These are phyloP conservation scores for Xylophagus ater DNA, from an alignment of 2,888 invertebrate genomes.

Conservation along the genomic window DNA sequence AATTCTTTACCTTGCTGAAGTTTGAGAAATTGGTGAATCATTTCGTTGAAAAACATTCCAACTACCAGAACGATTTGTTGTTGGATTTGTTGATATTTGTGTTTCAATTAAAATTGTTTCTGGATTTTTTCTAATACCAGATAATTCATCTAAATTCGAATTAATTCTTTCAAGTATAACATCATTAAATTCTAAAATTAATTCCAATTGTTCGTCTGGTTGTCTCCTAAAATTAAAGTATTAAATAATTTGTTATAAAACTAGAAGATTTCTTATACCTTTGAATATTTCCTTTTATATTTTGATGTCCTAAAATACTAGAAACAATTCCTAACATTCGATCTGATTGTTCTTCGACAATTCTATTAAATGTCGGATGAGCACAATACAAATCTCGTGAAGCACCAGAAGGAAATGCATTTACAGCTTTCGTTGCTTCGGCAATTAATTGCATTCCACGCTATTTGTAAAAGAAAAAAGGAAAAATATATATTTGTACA, in stretches of 20 bases:
- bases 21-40: conserved; percentile 11
- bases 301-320: conserved; percentile 44
- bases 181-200: conserved; percentile 74
- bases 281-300: conserved; percentile 46
- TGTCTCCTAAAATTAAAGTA: conserved; percentile 34
- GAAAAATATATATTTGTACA: background rate
- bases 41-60: conserved; percentile 44
- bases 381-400: conserved; percentile 65
- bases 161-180: conserved; percentile 69
- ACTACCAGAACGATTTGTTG: conserved; percentile 38
- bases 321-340: conserved; percentile 51
- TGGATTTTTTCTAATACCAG: conserved; percentile 46
- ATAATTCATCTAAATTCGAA: conserved; percentile 56
- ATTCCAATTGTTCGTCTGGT: conserved; percentile 59
- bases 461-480: conserved; percentile 41
- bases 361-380: conserved; percentile 59
- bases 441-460: conserved; percentile 53
- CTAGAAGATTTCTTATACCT: conserved; percentile 23
- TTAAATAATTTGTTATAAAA: background rate
- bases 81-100: background rate
- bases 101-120: conserved; percentile 43
- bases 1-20: conserved; percentile 4
- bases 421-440: conserved; percentile 58
- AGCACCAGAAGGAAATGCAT: conserved; percentile 57
- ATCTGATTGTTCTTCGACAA: conserved; percentile 52